Evolutionary conservation across 2,113 vertebrate species (phyloP).

Genomic region (Canis aureus): DNA sequence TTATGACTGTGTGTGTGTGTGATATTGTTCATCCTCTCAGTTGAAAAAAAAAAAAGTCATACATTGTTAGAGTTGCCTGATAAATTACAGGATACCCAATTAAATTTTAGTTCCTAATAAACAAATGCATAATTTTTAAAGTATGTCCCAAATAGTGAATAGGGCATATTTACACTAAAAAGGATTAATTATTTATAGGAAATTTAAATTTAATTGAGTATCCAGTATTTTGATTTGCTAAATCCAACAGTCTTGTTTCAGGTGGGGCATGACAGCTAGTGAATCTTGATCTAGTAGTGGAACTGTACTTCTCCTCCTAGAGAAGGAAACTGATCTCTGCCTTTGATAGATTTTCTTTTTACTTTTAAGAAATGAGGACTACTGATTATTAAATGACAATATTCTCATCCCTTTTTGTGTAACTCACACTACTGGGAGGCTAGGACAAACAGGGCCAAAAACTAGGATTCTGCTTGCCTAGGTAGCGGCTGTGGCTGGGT

Average conservation of each 20-base stretch:
- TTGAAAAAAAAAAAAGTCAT: constrained; percentile 23
- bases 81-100: background rate
- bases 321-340: background rate
- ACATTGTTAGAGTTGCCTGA: background rate
- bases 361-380: background rate
- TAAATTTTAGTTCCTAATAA: background rate
- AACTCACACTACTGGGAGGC: background rate
- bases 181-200: background rate
- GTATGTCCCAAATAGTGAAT: background rate
- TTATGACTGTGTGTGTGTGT: background rate
- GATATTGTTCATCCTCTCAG: background rate
- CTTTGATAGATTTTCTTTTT: background rate
- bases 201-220: background rate
- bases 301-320: background rate
- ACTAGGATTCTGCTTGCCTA: background rate
- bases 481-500: background rate
- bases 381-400: background rate
- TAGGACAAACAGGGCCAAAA: background rate
- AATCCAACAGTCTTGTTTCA: background rate
- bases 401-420: background rate
- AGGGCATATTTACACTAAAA: background rate
- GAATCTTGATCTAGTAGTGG: background rate
- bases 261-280: background rate
- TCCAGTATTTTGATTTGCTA: background rate
- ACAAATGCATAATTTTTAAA: background rate